Evolutionary conservation across 2,113 vertebrate genomes (phyloP).

Genomic region (Trachemys scripta): DNA sequence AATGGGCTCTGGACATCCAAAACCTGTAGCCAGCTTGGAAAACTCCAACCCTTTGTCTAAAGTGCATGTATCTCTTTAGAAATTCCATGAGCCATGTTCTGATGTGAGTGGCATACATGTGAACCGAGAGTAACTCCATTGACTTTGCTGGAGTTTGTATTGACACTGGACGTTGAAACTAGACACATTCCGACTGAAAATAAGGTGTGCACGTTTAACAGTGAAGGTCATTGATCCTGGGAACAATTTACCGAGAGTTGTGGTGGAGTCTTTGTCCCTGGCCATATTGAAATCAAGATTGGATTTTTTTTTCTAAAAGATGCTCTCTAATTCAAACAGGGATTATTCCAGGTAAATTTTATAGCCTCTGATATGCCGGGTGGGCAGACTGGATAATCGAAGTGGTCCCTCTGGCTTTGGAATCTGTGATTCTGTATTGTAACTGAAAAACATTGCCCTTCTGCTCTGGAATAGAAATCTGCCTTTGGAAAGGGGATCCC

Average conservation of each 20-base stretch:
- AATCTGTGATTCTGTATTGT: background rate
- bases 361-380: background rate
- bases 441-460: background rate
- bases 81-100: background rate
- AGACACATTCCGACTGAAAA: background rate
- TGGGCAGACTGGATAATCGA: background rate
- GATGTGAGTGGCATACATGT: background rate
- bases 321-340: background rate
- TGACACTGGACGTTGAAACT: background rate
- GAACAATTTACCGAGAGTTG: background rate
- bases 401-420: background rate
- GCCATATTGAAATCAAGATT: background rate
- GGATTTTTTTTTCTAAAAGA: background rate
- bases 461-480: background rate
- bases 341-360: background rate
- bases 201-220: background rate
- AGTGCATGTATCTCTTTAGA: background rate
- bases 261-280: background rate
- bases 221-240: background rate
- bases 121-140: background rate
- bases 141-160: fast-evolving
- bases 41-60: background rate
- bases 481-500: background rate
- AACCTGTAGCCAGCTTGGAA: background rate
- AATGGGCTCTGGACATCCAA: background rate